Percentiles rank a stretch among this genome's conserved stretches.
Evolutionary conservation across 2,888 invertebrate species (phyloP).

Genomic region (Laspeyria flexula): DNA sequence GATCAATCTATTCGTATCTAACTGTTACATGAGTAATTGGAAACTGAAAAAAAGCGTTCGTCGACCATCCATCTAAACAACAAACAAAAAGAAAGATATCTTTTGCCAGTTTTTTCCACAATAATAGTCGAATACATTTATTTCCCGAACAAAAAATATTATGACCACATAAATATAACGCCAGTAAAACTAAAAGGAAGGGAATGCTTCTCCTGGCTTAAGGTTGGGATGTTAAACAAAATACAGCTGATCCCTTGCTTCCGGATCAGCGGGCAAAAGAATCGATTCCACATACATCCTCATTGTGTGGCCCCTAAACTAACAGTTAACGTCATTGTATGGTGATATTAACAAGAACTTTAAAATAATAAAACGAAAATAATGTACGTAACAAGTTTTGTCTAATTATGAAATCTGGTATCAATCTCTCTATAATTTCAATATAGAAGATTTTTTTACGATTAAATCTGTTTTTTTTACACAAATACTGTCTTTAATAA

Average conservation of each 20-base stretch:
- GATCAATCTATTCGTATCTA: no score
- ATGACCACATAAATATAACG: conserved; percentile 12
- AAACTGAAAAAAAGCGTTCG: no score
- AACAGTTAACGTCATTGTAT: neutral
- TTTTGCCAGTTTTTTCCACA: neutral
- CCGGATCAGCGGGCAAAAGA: conserved; percentile 49
- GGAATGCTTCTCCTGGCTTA: conserved; percentile 24
- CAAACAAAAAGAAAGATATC: neutral
- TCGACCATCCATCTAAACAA: no score
- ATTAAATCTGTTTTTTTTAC: no score
- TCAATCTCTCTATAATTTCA: no score
- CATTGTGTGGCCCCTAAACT: conserved; percentile 20
- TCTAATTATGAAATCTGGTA: no score
- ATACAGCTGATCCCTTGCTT: conserved; percentile 52
- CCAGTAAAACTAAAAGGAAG: conserved; percentile 23
- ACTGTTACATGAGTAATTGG: no score
- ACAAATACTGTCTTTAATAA: no score
- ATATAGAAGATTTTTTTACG: no score
- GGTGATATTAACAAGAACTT: neutral
- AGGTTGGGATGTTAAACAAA: conserved; percentile 53
- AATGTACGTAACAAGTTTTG: no score
- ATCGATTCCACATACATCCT: conserved; percentile 55
- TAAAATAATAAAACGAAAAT: neutral
- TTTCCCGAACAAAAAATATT: conserved; percentile 12
- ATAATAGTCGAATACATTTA: neutral